phyloP scores from a whole-genome alignment of 2,113 vertebrate genomes.

The Smithornis capensis region DNA sequence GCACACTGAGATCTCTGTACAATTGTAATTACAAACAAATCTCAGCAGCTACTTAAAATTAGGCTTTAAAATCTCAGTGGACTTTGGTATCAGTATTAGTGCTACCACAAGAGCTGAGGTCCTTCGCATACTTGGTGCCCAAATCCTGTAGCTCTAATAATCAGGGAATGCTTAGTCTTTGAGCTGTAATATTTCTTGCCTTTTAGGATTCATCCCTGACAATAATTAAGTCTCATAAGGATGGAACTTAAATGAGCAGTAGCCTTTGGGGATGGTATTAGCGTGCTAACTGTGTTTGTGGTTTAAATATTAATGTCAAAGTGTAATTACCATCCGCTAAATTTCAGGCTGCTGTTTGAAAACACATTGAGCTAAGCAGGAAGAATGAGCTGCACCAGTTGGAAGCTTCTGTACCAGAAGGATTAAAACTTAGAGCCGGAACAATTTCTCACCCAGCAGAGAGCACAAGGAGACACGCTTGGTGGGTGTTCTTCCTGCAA shows the following conservation, averaged over 20 bases:
- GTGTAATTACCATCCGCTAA: slow-evolving; percentile 66
- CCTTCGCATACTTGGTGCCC: neutral
- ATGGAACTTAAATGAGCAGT: slow-evolving; percentile 67
- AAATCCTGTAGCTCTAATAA: neutral
- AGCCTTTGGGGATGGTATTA: slow-evolving; percentile 72
- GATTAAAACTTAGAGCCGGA: neutral
- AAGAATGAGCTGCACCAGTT: slow-evolving; percentile 6
- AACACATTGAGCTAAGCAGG: slow-evolving; percentile 40
- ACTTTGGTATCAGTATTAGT: neutral
- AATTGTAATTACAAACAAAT: neutral
- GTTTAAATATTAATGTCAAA: slow-evolving; percentile 79
- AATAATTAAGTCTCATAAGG: slow-evolving; percentile 76
- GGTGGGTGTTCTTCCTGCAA: neutral
- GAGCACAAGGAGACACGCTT: neutral
- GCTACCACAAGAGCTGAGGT: neutral
- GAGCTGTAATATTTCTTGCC: slow-evolving; percentile 36
- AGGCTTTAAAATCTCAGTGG: neutral
- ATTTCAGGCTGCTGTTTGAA: slow-evolving; percentile 55
- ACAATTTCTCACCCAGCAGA: slow-evolving; percentile 13
- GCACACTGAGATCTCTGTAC: neutral
- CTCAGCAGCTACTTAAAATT: neutral
- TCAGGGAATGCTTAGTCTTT: slow-evolving; percentile 22
- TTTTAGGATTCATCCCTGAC: slow-evolving; percentile 70
- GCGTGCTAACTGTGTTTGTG: slow-evolving; percentile 71
- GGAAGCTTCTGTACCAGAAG: neutral